Evolutionary conservation across 2,113 vertebrate species (phyloP).

Genomic region (Oryzias celebensis): DNA sequence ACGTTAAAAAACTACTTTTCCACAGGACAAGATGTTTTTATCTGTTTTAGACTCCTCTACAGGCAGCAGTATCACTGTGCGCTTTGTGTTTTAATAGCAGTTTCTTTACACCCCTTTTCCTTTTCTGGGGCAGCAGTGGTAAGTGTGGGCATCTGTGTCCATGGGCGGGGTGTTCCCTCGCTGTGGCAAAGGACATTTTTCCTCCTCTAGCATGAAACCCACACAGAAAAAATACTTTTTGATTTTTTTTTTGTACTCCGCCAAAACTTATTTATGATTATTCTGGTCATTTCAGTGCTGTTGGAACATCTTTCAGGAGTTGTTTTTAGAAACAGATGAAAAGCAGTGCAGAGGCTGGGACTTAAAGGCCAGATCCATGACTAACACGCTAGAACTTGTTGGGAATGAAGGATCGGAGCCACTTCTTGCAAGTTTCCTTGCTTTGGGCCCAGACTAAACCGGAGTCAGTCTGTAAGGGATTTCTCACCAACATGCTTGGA

Average conservation of each 20-base stretch:
- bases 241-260: conserved; percentile 3
- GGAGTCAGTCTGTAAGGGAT: conserved; percentile 32
- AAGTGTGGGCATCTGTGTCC: conserved; percentile 53
- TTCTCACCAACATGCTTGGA: conserved; percentile 50
- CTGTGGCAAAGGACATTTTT: conserved; percentile 39
- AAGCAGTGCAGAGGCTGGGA: conserved; percentile 15
- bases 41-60: too few species aligned
- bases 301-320: conserved; percentile 23
- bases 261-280: conserved; percentile 9
- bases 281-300: conserved; percentile 11
- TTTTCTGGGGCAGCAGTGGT: conserved; percentile 44
- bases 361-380: too few species aligned
- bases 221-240: conserved; percentile 30
- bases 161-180: conserved; percentile 51
- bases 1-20: not conserved
- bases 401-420: conserved; percentile 39
- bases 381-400: conserved; percentile 13
- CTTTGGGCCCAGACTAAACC: conserved; percentile 37
- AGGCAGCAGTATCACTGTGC: conserved; percentile 40
- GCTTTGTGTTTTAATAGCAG: conserved; percentile 47
- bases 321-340: conserved; percentile 45
- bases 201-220: conserved; percentile 36
- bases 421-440: conserved; percentile 1
- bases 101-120: conserved; percentile 45
- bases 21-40: too few species aligned